Conservation (phyloP, 2,888 invertebrate species). For the Megaustenia siamemsis region DNA sequence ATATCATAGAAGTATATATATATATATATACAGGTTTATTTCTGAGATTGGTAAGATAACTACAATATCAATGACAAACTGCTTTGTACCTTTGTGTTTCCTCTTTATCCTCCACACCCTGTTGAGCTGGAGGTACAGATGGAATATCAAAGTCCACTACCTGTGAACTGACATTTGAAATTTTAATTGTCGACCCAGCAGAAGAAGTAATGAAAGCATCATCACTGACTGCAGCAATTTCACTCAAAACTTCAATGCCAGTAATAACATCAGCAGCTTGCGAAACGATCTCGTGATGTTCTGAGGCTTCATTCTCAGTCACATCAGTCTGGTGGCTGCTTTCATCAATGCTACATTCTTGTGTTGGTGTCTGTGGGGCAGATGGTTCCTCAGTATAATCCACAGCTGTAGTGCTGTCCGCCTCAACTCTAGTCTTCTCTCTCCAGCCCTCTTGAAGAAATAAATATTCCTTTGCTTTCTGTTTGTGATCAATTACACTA, state of each 20-base stretch:
- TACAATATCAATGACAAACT: no score
- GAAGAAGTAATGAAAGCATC: conserved; percentile 35
- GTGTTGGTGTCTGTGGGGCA: neutral
- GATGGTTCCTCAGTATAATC: conserved; percentile 19
- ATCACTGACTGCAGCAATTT: neutral
- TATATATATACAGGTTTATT: no score
- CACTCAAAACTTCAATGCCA: neutral
- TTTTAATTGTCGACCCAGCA: neutral
- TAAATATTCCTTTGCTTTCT: conserved; percentile 59
- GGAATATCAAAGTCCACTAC: neutral
- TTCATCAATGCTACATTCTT: neutral
- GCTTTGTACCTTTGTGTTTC: neutral
- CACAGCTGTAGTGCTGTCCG: conserved; percentile 66
- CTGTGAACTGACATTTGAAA: neutral
- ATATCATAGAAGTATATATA: no score
- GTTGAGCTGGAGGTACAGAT: neutral
- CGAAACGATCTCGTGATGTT: neutral
- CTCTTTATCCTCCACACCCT: neutral
- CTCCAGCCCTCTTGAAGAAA: conserved; percentile 57
- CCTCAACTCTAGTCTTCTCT: conserved; percentile 65
- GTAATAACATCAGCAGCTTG: neutral
- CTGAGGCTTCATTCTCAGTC: conserved; percentile 29
- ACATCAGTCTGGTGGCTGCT: neutral
- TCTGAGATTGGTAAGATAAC: no score
- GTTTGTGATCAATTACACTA: conserved; percentile 51